Conservation (phyloP, 2,888 invertebrate genomes). For the Ectemnius lituratus region DNA sequence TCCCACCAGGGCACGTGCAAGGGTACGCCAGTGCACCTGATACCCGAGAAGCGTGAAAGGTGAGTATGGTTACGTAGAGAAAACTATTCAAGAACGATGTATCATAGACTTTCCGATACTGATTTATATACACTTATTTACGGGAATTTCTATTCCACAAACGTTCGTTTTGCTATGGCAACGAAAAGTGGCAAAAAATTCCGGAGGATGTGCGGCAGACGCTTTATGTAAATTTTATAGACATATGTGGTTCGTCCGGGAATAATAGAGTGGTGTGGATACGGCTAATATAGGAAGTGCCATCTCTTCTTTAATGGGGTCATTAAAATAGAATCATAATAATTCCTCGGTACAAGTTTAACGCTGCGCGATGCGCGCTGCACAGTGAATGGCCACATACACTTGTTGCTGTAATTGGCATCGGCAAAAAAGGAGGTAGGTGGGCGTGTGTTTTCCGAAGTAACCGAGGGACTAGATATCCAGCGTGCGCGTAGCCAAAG, state of each 20-base stretch:
- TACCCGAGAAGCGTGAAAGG: no score
- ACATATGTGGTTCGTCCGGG: no score
- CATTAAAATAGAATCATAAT: slow-evolving; percentile 45
- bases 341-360: slow-evolving; percentile 15
- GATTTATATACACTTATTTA: no score
- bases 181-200: slow-evolving; percentile 29
- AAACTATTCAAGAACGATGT: no score
- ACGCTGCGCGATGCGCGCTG: background rate
- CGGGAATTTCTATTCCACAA: no score
- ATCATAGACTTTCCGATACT: no score
- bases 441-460: slow-evolving; percentile 7
- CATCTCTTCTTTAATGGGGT: slow-evolving; percentile 18
- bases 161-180: no score
- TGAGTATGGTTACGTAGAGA: no score
- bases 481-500: slow-evolving; percentile 34
- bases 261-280: slow-evolving; percentile 4
- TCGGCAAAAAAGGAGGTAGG: background rate
- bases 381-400: no score
- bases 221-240: background rate
- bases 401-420: background rate
- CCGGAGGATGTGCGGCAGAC: slow-evolving; percentile 15
- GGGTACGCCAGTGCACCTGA: no score
- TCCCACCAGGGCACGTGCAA: background rate
- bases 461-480: slow-evolving; percentile 10
- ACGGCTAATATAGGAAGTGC: slow-evolving; percentile 5